Evolutionary conservation across 2,113 vertebrate species (phyloP).

Genomic region (Chroicocephalus ridibundus): DNA sequence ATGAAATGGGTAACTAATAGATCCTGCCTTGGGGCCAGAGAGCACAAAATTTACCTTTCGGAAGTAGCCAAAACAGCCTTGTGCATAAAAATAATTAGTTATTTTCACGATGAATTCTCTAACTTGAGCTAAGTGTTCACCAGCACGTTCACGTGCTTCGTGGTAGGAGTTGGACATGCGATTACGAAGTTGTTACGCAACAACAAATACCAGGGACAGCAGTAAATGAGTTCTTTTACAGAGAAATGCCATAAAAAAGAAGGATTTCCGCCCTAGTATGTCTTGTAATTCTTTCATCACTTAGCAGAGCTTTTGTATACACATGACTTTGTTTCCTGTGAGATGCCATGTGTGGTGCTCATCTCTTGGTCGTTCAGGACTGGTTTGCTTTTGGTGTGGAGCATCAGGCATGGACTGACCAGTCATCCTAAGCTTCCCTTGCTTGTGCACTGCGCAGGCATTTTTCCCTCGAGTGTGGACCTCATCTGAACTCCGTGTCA

Average conservation of each 20-base stretch:
- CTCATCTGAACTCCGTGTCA: background rate
- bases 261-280: background rate
- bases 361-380: background rate
- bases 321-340: background rate
- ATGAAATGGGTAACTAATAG: background rate
- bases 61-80: background rate
- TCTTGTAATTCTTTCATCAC: background rate
- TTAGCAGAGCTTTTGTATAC: background rate
- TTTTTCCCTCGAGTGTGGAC: background rate
- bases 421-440: background rate
- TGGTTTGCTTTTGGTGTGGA: background rate
- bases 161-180: background rate
- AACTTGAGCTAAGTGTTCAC: background rate
- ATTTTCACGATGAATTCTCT: background rate
- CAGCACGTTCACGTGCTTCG: background rate
- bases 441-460: background rate
- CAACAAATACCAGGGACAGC: background rate
- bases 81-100: background rate
- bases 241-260: slow-evolving; percentile 1
- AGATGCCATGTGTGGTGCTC: background rate
- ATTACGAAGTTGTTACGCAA: background rate
- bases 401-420: background rate
- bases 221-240: background rate
- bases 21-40: background rate
- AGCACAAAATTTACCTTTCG: background rate